phyloP scores from a whole-genome alignment of 1,140 invertebrate species.

The Drosophila melanica region DNA sequence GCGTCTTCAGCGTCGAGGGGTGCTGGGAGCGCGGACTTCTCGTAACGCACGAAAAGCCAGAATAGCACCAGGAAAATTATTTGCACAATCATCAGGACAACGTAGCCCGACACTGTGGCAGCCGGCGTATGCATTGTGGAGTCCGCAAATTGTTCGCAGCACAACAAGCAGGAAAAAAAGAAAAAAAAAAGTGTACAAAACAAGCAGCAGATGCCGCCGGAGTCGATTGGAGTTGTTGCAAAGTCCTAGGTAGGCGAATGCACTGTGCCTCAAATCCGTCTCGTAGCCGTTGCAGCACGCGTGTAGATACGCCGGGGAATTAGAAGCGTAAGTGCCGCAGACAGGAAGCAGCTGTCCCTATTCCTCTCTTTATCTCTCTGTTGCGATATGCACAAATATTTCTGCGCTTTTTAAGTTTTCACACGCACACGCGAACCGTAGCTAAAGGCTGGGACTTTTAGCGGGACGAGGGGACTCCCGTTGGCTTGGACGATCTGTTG shows the following conservation, averaged over 20 bases:
- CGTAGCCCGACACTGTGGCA: conserved; percentile 76
- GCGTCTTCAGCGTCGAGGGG: conserved; percentile 63
- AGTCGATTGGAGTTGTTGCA: conserved; percentile 54
- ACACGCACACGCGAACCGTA: conserved; percentile 2
- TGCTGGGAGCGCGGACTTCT: conserved; percentile 68
- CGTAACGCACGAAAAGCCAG: conserved; percentile 83
- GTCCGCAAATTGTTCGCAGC: background rate
- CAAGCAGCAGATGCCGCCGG: conserved; percentile 6
- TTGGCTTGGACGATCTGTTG: conserved; percentile 61
- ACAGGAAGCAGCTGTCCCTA: conserved; percentile 55
- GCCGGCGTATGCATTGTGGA: conserved; percentile 76
- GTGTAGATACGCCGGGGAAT: conserved; percentile 54
- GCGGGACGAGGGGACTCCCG: background rate
- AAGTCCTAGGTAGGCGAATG: conserved; percentile 1
- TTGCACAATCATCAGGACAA: conserved; percentile 83
- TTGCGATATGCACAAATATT: conserved; percentile 54
- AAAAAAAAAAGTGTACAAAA: conserved; percentile 1
- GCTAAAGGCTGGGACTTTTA: too few relatives aligned
- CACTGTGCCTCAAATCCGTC: conserved; percentile 54
- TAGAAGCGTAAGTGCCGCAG: conserved; percentile 56
- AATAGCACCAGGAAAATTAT: conserved; percentile 81
- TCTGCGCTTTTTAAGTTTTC: conserved; percentile 42
- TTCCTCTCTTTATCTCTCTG: background rate
- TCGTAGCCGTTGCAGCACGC: conserved; percentile 65
- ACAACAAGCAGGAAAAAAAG: conserved; percentile 10